Evolutionary conservation across 2,888 invertebrate species (phyloP).

Genomic region (Dorcus hopei): DNA sequence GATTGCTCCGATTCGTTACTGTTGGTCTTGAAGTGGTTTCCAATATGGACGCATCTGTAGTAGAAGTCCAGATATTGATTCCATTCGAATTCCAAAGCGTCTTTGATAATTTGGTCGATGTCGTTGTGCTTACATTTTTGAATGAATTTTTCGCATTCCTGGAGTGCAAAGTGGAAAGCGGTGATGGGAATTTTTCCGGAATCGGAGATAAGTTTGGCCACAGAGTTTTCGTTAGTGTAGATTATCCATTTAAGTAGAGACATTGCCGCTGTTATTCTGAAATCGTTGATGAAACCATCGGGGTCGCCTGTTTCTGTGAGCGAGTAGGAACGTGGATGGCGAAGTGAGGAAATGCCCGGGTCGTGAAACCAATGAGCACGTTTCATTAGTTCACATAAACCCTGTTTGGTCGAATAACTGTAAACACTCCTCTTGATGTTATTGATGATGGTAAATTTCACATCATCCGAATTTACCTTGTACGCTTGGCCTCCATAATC

Average conservation of each 20-base stretch:
- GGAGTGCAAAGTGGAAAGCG: conserved; percentile 66
- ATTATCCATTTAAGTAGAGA: conserved; percentile 67
- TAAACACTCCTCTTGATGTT: conserved; percentile 40
- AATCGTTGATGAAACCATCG: conserved; percentile 67
- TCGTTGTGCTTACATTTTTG: conserved; percentile 61
- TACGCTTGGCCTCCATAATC: conserved; percentile 49
- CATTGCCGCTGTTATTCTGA: conserved; percentile 73
- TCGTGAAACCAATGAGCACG: conserved; percentile 57
- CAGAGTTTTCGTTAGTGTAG: conserved; percentile 22
- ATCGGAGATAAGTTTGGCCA: conserved; percentile 46
- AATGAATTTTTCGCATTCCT: conserved; percentile 66
- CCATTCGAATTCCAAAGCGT: conserved; percentile 60
- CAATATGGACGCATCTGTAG: conserved; percentile 60
- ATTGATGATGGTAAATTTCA: conserved; percentile 44
- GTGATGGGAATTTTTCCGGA: conserved; percentile 56
- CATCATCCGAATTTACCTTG: conserved; percentile 37
- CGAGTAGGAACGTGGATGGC: conserved; percentile 71
- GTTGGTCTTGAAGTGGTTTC: conserved; percentile 50
- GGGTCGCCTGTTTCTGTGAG: conserved; percentile 57
- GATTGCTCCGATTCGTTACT: conserved; percentile 25
- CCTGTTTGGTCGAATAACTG: conserved; percentile 54
- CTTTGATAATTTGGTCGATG: conserved; percentile 53
- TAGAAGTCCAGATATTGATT: conserved; percentile 64
- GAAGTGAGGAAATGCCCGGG: conserved; percentile 58
- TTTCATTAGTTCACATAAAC: conserved; percentile 56